These are phyloP conservation scores for Anser brachyrhynchus DNA, from an alignment of 2,113 vertebrate genomes.

Conservation along the genomic window DNA sequence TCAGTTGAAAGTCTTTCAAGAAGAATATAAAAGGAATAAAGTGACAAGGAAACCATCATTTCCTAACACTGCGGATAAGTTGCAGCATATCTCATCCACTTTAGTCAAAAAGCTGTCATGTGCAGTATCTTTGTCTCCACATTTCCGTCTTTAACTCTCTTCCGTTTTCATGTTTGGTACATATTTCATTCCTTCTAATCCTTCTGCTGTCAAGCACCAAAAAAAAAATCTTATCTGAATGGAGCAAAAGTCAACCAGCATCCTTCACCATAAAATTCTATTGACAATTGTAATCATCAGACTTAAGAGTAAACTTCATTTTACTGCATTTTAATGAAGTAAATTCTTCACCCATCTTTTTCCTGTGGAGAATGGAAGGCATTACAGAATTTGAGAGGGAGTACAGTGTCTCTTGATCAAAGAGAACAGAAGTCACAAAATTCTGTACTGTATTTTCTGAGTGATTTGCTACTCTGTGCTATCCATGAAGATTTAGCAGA, in stretches of 20 bases:
- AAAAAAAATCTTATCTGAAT: background rate
- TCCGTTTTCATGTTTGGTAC: background rate
- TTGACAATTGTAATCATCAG: background rate
- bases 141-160: background rate
- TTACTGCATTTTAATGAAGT: conserved; percentile 7
- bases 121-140: background rate
- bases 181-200: background rate
- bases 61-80: background rate
- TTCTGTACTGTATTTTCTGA: background rate
- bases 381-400: background rate
- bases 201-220: background rate
- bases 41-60: background rate
- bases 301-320: background rate
- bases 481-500: background rate
- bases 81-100: background rate
- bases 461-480: background rate
- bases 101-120: background rate
- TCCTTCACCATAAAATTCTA: background rate
- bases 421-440: background rate
- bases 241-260: background rate
- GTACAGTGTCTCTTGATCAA: background rate
- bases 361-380: background rate
- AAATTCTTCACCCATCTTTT: background rate
- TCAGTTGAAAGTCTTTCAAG: background rate
- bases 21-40: background rate